Evolutionary conservation across 2,888 invertebrate species (phyloP).

Genomic region (Philereme transversata): DNA sequence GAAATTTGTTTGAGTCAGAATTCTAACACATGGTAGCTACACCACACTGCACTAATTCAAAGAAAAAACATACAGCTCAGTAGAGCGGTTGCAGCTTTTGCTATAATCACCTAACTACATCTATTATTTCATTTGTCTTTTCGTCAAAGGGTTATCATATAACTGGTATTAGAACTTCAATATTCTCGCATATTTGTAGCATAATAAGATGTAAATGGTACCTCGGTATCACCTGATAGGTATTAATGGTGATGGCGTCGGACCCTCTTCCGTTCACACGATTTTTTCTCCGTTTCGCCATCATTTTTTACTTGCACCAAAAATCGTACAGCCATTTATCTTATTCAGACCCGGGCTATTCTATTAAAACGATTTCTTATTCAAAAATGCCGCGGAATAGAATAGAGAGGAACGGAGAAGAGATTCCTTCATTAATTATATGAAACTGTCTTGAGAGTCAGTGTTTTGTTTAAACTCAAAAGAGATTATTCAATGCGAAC

Average conservation of each 20-base stretch:
- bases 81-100: too few species aligned
- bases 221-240: conserved; percentile 39
- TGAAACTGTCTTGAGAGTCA: conserved; percentile 47
- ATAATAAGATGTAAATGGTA: conserved; percentile 29
- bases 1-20: too few species aligned
- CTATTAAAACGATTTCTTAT: conserved; percentile 67
- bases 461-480: conserved; percentile 54
- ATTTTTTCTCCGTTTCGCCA: conserved; percentile 46
- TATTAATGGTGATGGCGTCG: conserved; percentile 46
- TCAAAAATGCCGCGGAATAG: conserved; percentile 64
- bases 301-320: conserved; percentile 55
- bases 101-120: too few species aligned
- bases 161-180: too few species aligned
- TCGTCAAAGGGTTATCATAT: too few species aligned
- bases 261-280: conserved; percentile 47
- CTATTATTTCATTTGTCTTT: too few species aligned
- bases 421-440: conserved; percentile 62
- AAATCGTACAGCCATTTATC: conserved; percentile 55
- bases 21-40: too few species aligned
- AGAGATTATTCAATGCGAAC: conserved; percentile 47
- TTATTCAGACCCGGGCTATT: conserved; percentile 54
- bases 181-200: not conserved
- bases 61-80: too few species aligned
- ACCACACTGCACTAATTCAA: too few species aligned
- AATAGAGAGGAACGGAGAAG: conserved; percentile 52